Percentiles rank a stretch among this genome's conserved stretches.
These are phyloP conservation scores for Stictocephala bisonia DNA, from an alignment of 2,888 invertebrate genomes.

Conservation along the genomic window DNA sequence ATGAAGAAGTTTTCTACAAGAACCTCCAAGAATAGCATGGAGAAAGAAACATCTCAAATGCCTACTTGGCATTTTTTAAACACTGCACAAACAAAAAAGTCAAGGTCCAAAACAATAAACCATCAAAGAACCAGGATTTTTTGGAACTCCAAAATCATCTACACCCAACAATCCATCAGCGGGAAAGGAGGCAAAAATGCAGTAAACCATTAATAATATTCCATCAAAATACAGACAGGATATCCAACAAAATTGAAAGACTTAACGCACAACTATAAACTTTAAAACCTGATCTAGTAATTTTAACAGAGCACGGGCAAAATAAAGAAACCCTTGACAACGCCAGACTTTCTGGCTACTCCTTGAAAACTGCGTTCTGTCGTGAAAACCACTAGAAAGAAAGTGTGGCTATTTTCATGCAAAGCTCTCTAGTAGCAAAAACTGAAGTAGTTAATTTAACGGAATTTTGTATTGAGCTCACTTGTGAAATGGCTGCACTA, in stretches of 20 bases:
- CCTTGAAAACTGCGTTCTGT: background rate
- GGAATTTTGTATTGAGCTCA: background rate
- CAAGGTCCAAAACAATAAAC: too few species aligned
- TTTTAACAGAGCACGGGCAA: background rate
- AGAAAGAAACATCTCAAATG: too few species aligned
- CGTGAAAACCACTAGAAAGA: background rate
- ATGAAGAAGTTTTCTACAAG: too few species aligned
- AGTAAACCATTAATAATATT: background rate
- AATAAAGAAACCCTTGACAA: too few species aligned
- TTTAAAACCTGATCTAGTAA: background rate
- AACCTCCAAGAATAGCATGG: too few species aligned
- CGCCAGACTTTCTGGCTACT: too few species aligned
- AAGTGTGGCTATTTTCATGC: background rate
- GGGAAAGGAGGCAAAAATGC: too few species aligned
- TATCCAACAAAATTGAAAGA: background rate
- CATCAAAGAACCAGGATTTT: too few species aligned
- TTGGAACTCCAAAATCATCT: too few species aligned
- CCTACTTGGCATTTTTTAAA: too few species aligned
- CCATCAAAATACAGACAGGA: background rate
- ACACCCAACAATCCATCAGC: too few species aligned
- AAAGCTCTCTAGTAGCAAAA: background rate
- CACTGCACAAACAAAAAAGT: too few species aligned
- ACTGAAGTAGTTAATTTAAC: background rate
- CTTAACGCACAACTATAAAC: background rate
- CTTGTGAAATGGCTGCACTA: background rate